These are phyloP conservation scores for Archivesica marissinica DNA, from an alignment of 1,140 invertebrate genomes.

Conservation along the genomic window DNA sequence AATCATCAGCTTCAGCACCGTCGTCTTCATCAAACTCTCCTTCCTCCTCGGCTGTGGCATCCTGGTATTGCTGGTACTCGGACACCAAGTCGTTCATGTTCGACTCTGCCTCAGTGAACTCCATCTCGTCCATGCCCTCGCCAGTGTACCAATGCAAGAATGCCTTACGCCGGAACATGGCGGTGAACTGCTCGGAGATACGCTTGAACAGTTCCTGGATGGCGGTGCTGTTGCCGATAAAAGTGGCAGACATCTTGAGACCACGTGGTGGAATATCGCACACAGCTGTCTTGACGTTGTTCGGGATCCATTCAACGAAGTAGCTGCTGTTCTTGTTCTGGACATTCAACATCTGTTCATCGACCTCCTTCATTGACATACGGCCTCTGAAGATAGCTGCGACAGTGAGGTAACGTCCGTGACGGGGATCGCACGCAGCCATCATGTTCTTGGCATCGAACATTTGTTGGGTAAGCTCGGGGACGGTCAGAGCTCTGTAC, in stretches of 20 bases:
- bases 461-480: too few relatives aligned
- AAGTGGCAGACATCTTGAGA: slow-evolving; percentile 96
- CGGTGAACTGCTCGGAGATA: slow-evolving; percentile 87
- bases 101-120: slow-evolving; percentile 89
- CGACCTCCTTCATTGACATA: slow-evolving; percentile 85
- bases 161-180: slow-evolving; percentile 91
- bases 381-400: slow-evolving; percentile 94
- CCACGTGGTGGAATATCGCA: slow-evolving; percentile 96
- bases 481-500: slow-evolving; percentile 85
- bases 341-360: slow-evolving; percentile 82
- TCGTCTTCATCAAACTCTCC: slow-evolving; percentile 84
- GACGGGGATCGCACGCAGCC: slow-evolving; percentile 89
- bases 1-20: too few relatives aligned
- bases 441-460: slow-evolving; percentile 91
- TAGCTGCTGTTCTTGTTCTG: slow-evolving; percentile 87
- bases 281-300: slow-evolving; percentile 96
- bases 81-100: slow-evolving; percentile 95
- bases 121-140: slow-evolving; percentile 92
- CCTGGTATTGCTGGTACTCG: slow-evolving; percentile 97
- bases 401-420: slow-evolving; percentile 89
- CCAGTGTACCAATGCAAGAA: slow-evolving; percentile 93
- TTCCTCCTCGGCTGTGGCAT: slow-evolving; percentile 82
- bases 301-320: slow-evolving; percentile 97
- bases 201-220: slow-evolving; percentile 92
- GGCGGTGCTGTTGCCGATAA: slow-evolving; percentile 88